Conservation (phyloP, 2,888 invertebrate genomes). For the Melanchra persicariae region DNA sequence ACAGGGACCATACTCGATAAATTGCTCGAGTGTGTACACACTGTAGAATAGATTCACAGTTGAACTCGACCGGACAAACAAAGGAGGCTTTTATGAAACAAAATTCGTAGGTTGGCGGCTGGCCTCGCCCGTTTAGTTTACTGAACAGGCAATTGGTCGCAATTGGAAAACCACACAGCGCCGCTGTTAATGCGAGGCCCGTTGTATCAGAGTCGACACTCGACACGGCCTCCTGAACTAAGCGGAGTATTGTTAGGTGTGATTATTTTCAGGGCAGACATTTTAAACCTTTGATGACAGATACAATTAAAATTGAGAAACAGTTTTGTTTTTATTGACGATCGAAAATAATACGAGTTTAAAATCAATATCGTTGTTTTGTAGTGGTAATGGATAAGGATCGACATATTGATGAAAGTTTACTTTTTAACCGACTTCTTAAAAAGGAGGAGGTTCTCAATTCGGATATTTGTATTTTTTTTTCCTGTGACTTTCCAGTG, state of each 20-base stretch:
- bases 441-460: too few species aligned
- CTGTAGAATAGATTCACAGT: conserved; percentile 24
- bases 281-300: neutral
- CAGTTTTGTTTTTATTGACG: neutral
- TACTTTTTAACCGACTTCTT: too few species aligned
- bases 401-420: too few species aligned
- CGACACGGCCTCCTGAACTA: neutral
- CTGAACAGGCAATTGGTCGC: conserved; percentile 31
- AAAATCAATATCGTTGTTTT: neutral
- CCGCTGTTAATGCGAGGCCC: conserved; percentile 30
- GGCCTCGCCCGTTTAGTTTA: conserved; percentile 41
- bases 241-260: neutral
- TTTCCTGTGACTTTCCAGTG: too few species aligned
- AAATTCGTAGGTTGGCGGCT: conserved; percentile 26
- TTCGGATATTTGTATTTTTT: too few species aligned
- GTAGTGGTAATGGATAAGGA: too few species aligned
- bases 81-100: conserved; percentile 46
- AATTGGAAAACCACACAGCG: conserved; percentile 48
- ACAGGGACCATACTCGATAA: conserved; percentile 9
- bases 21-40: conserved; percentile 16
- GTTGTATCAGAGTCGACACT: conserved; percentile 37
- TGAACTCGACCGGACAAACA: conserved; percentile 27
- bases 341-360: neutral
- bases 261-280: neutral
- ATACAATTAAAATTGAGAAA: neutral